Percentiles rank a stretch among this genome's conserved stretches.
These are phyloP conservation scores for Drosophila ustulata DNA, from an alignment of 2,888 invertebrate species.

Conservation along the genomic window DNA sequence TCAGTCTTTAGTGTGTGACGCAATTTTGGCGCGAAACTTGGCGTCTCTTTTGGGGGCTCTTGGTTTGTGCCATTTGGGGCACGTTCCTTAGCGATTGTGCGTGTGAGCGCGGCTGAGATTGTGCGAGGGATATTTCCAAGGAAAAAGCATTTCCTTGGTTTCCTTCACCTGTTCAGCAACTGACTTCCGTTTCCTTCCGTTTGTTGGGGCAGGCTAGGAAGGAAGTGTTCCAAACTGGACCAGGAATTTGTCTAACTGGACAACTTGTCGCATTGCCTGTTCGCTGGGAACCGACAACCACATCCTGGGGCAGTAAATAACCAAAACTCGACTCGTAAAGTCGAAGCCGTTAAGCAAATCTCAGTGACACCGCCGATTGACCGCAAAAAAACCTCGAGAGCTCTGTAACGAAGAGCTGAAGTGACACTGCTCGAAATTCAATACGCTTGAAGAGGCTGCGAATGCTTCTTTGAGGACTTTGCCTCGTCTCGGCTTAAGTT, in stretches of 20 bases:
- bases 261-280: constrained; percentile 27
- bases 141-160: background rate
- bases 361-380: constrained; percentile 63
- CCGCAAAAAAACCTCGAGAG: constrained; percentile 58
- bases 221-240: constrained; percentile 22
- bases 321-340: constrained; percentile 1
- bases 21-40: constrained; percentile 80
- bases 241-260: constrained; percentile 27
- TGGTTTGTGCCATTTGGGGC: constrained; percentile 64
- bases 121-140: background rate
- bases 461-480: constrained; percentile 43
- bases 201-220: constrained; percentile 1
- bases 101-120: background rate
- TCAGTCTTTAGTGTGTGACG: constrained; percentile 65
- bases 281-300: constrained; percentile 52
- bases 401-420: constrained; percentile 36
- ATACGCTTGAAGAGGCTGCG: constrained; percentile 69
- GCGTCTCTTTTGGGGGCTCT: constrained; percentile 63
- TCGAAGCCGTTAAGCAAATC: constrained; percentile 73
- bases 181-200: constrained; percentile 56
- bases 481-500: constrained; percentile 61
- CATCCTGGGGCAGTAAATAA: constrained; percentile 55
- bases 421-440: constrained; percentile 62
- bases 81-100: constrained; percentile 38
- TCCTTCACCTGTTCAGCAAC: constrained; percentile 49